Conservation (phyloP, 2,113 vertebrate genomes). For the Cavia porcellus region DNA sequence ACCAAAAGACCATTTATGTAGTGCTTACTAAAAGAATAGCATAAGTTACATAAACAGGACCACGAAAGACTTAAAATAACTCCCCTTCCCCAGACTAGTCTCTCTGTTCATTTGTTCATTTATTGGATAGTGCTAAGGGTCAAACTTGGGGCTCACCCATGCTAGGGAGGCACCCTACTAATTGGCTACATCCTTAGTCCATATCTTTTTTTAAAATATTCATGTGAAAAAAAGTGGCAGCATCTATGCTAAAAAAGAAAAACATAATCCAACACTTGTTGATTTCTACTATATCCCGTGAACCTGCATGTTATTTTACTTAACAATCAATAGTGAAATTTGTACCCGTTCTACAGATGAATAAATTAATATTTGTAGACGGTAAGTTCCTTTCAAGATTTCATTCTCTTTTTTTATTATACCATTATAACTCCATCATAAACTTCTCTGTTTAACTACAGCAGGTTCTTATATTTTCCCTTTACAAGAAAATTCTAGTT, state of each 20-base stretch:
- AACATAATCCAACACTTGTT: neutral
- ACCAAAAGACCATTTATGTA: neutral
- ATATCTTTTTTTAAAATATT: neutral
- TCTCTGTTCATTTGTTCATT: neutral
- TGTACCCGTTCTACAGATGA: slow-evolving; percentile 9
- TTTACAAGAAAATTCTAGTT: neutral
- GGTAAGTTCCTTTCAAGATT: neutral
- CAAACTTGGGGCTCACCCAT: neutral
- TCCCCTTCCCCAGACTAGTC: neutral
- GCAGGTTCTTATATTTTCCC: neutral
- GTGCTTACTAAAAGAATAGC: neutral
- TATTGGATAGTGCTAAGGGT: too few relatives aligned
- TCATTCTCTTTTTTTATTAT: neutral
- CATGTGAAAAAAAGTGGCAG: neutral
- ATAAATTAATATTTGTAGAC: neutral
- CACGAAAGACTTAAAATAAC: slow-evolving; percentile 1
- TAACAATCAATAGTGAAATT: neutral
- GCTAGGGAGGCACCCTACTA: neutral
- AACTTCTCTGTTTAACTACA: neutral
- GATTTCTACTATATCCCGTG: neutral
- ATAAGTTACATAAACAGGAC: neutral
- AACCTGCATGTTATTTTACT: neutral
- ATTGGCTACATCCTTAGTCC: neutral
- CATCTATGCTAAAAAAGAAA: neutral
- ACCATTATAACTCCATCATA: neutral